Base-by-base conservation (phyloP, 2,888 invertebrate genomes). In the Lasioglossum leucozonium region DNA sequence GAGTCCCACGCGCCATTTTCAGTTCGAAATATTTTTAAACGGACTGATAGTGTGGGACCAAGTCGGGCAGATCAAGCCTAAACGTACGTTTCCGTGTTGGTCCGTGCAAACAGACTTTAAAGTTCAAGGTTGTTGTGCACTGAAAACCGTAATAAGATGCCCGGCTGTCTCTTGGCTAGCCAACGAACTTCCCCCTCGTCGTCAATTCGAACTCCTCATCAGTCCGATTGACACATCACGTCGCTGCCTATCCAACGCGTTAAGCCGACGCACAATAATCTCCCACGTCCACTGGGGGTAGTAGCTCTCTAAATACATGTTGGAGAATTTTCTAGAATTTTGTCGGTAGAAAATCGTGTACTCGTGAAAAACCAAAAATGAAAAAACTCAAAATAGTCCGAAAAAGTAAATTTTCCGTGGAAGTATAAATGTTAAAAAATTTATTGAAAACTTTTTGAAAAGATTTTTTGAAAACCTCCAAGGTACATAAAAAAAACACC, bases 101-200 rank as follows among this genome's bases (percentile, higher is more conserved):
- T 65, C 72, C 75, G 75, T 37, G 34, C 76, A 79, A 37, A 72
- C 85, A 72, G 77, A 77, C 81, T 79, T 80, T 85, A 88, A 85
- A 88, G 87, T 88, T 88, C 88, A 88, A 87, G 88, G 88, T 87
- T 88, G 84, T 85, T 77, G 75, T 58, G 85, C 72, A 80, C 77
- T 81, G 72, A 87, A 87, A 80, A 87, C 82, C 75, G 85, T 87
- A 88, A 88, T 83, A 87, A 88, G 87, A 85, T 77, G 73, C 44
- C 42, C 74, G 37, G 16, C 62, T 62, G 72, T n/a, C 75, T 42
- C 72, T 72, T 55, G 76, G 72, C 65, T 73, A 80, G 87, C 87
- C 84, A 82, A 78, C 73, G 82, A 88, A 88, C 79, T 77, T 67
- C 77, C 73, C 62, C 77, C 73, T 34, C 76, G 51, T 65, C 82